Evolutionary conservation across 92 coral and sea anemone species (phyloP).

Genomic region (Heliopora coerulea): DNA sequence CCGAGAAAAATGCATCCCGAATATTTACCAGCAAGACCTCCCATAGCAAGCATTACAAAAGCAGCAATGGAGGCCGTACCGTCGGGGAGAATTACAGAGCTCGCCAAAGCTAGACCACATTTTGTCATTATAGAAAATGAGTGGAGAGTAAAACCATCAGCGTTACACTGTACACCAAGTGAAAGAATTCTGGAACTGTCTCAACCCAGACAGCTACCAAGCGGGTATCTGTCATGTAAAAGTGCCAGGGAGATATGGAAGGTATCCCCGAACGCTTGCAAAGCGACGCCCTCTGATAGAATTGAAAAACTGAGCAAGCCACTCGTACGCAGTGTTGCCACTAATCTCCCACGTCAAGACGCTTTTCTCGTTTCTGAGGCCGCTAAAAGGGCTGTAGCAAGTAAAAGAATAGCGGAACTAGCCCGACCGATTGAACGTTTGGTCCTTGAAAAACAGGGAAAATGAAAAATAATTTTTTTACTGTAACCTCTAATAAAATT

Average conservation of each 20-base stretch:
- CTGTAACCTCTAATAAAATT: too few species aligned
- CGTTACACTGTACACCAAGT: constrained; percentile 64
- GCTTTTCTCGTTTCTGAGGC: constrained; percentile 82
- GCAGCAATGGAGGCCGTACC: constrained; percentile 74
- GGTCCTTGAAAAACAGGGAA: constrained; percentile 30
- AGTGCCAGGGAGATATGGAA: constrained; percentile 68
- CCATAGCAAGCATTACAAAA: constrained; percentile 53
- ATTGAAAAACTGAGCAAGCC: constrained; percentile 83
- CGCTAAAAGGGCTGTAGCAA: constrained; percentile 79
- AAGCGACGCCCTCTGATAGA: constrained; percentile 64
- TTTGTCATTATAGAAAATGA: constrained; percentile 64
- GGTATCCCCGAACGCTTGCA: constrained; percentile 77
- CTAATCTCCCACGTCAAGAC: constrained; percentile 82
- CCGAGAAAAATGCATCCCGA: constrained; percentile 75
- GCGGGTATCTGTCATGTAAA: constrained; percentile 82
- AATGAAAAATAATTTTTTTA: background rate
- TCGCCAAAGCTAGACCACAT: constrained; percentile 67
- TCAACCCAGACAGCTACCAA: constrained; percentile 70
- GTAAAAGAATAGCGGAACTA: constrained; percentile 67
- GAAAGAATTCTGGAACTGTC: constrained; percentile 72
- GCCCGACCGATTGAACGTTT: constrained; percentile 75
- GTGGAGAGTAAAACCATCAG: constrained; percentile 76
- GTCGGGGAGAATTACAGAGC: constrained; percentile 57
- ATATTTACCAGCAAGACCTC: constrained; percentile 71
- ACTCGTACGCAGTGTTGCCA: constrained; percentile 64